Evolutionary conservation across 2,113 vertebrate genomes (phyloP), one percentile per base, ranked within the genome.

Genomic region (Bufo bufo): DNA sequence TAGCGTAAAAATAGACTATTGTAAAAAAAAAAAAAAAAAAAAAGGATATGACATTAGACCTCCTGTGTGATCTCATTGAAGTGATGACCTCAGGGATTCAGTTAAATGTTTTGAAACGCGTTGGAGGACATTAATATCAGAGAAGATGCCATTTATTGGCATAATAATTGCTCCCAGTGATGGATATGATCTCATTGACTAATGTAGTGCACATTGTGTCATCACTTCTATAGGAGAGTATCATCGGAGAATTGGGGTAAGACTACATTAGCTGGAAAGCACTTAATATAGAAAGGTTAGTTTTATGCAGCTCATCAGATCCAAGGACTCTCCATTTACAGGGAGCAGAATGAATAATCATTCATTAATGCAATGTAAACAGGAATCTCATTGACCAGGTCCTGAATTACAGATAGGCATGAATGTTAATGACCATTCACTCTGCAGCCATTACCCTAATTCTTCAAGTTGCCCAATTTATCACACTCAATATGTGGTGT

Each of bases 71-170:
- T 61, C 17, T 63, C 49, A 86, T 52, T 77, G 43, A 19, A 50
- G 72, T 61, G 47, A 50, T 85, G 19, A 85, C 71, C 72, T 19
- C 4, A 1, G 71, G 84, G 33, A 61, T 16, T n/a, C 20, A 61
- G 56, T 77, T 77, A 77, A 77, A 85, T 77, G 84, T 75, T 59
- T 77, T 58, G 72, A 61, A 77, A 77, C 13, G 84, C 54, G 61
- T 8, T 4, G 23, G 72, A n/a, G 63, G 47, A 83, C 47, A 69
- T 66, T 74, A 75, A 43, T 84, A 66, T 84, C 4, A 17, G 13
- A 10, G 47, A 54, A 56, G 69, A 58, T 63, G 72, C 54, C 19
- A 75, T 85, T 85, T 75, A 75, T 75, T 85, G 61, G 33, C 63
- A 85, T 61, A 56, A 23, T 77, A 85, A 85, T 77, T 85, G 84